A percentile compares a stretch with the other conserved stretches of the same genome.
These are phyloP conservation scores for Tribolium freemani DNA, from an alignment of 2,888 invertebrate genomes.

Conservation along the genomic window DNA sequence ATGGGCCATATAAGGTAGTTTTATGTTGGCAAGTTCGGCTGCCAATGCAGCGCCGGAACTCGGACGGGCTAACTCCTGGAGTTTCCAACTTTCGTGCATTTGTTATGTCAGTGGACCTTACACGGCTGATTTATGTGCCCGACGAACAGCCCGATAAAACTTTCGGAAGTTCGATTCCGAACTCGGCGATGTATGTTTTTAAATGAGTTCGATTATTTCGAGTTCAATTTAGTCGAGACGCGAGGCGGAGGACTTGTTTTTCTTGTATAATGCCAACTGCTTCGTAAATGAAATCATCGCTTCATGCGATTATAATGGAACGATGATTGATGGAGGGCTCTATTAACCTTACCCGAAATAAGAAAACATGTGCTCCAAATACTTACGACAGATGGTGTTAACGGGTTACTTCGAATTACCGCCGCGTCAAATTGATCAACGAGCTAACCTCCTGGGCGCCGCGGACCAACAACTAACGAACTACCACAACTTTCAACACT, in stretches of 20 bases:
- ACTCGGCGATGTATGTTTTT: constrained; percentile 59
- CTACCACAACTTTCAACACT: neutral
- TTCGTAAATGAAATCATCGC: neutral
- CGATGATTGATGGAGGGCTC: constrained; percentile 28
- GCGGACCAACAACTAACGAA: neutral
- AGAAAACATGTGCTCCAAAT: constrained; percentile 27
- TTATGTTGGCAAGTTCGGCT: constrained; percentile 50
- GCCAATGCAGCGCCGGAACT: constrained; percentile 1
- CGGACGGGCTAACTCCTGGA: constrained; percentile 46
- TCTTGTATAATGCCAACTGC: constrained; percentile 31
- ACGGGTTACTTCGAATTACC: constrained; percentile 40
- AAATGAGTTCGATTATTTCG: constrained; percentile 54
- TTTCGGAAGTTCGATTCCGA: constrained; percentile 58
- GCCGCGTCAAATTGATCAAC: constrained; percentile 40
- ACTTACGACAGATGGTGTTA: constrained; percentile 44
- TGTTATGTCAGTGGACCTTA: constrained; percentile 66
- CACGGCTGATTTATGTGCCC: constrained; percentile 64
- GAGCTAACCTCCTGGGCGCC: constrained; percentile 9
- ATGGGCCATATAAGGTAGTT: constrained; percentile 52
- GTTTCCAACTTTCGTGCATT: constrained; percentile 63
- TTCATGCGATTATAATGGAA: neutral
- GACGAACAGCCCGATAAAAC: constrained; percentile 63
- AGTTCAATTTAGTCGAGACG: constrained; percentile 25
- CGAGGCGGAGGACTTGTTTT: constrained; percentile 24
- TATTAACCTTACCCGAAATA: constrained; percentile 33